Percentiles rank a stretch among this genome's conserved stretches.
Conservation (phyloP, 2,113 vertebrate species). For the Hoplias malabaricus region DNA sequence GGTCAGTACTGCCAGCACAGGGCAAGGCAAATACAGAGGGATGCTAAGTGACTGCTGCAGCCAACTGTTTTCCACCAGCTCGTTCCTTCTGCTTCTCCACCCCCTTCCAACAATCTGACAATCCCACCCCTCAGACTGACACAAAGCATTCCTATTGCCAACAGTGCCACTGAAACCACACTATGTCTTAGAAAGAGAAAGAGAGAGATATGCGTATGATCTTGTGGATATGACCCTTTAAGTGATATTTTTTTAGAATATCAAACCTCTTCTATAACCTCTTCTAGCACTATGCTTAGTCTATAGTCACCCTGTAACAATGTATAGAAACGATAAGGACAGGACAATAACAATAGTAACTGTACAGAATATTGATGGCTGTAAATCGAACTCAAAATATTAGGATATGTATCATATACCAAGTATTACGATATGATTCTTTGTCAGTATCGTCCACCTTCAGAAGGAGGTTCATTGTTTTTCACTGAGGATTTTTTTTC, state of each 20-base stretch:
- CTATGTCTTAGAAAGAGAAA: slow-evolving; percentile 5
- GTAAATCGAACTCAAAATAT: no score
- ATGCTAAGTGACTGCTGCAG: neutral
- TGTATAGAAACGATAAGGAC: neutral
- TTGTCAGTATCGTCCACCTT: no score
- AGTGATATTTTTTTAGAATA: neutral
- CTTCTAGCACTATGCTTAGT: neutral
- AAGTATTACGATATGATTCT: no score
- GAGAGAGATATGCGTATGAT: no score
- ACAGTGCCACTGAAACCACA: slow-evolving; percentile 23
- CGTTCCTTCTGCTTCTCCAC: neutral
- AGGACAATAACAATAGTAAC: neutral
- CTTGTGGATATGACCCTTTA: neutral
- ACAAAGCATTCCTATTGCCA: neutral
- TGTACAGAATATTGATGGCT: no score
- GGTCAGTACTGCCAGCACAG: neutral
- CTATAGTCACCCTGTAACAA: neutral
- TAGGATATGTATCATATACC: no score
- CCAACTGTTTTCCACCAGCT: neutral
- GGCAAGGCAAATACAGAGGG: neutral
- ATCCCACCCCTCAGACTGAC: neutral
- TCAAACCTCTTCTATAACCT: neutral
- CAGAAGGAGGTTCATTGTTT: slow-evolving; percentile 50
- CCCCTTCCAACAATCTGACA: neutral
- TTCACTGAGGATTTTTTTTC: slow-evolving; percentile 40